Evolutionary conservation across 1,140 invertebrate species (phyloP).

Genomic region (Drosophila takahashii): DNA sequence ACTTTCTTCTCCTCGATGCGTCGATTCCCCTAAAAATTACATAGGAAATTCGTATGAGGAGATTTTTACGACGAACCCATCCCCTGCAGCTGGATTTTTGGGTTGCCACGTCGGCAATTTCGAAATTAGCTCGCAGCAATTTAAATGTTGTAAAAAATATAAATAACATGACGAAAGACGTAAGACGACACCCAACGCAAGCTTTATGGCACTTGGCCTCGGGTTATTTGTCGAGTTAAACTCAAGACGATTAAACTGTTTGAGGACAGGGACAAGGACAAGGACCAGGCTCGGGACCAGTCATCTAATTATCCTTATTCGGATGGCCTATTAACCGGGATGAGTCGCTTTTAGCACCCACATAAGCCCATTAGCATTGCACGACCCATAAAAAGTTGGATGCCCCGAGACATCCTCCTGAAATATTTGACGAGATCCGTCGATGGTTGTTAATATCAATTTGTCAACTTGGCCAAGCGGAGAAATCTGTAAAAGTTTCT

Average conservation of each 20-base stretch:
- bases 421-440: slow-evolving; percentile 9
- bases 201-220: slow-evolving; percentile 63
- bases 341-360: slow-evolving; percentile 74
- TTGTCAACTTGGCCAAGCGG: slow-evolving; percentile 13
- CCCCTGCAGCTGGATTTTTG: slow-evolving; percentile 1
- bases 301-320: slow-evolving; percentile 74
- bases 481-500: slow-evolving; percentile 18
- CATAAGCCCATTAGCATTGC: slow-evolving; percentile 74
- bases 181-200: slow-evolving; percentile 17
- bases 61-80: slow-evolving; percentile 43
- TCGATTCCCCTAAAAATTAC: slow-evolving; percentile 10
- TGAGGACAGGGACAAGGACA: slow-evolving; percentile 15
- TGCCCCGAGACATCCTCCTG: slow-evolving; percentile 24
- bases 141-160: slow-evolving; percentile 78
- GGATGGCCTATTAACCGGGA: slow-evolving; percentile 75
- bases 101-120: slow-evolving; percentile 53
- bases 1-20: slow-evolving; percentile 29
- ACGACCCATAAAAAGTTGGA: slow-evolving; percentile 52
- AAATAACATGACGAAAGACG: slow-evolving; percentile 68
- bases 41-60: slow-evolving; percentile 16
- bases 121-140: slow-evolving; percentile 71
- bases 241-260: slow-evolving; percentile 60
- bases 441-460: slow-evolving; percentile 49
- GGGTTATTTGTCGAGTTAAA: slow-evolving; percentile 61
- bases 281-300: slow-evolving; percentile 28